A percentile compares a stretch with the other conserved stretches of the same genome.
Conservation (phyloP, 2,888 invertebrate species). For the Euplagia quadripunctaria region DNA sequence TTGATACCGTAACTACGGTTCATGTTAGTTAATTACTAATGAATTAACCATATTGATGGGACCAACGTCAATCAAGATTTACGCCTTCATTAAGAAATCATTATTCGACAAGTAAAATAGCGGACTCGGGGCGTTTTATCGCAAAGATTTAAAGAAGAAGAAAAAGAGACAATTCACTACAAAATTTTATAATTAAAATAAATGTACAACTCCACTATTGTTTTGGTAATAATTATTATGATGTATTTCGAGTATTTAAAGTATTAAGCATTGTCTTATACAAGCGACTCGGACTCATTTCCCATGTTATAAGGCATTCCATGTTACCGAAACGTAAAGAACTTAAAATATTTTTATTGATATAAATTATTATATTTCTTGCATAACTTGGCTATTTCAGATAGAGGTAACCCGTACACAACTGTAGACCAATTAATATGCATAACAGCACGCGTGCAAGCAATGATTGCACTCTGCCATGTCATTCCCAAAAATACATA, state of each 20-base stretch:
- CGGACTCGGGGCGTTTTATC: too few relatives aligned
- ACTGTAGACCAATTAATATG: not conserved
- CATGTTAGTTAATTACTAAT: too few relatives aligned
- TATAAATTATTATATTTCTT: conserved; percentile 26
- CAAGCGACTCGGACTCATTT: conserved; percentile 14
- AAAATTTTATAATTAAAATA: conserved; percentile 33
- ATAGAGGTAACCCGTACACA: conserved; percentile 19
- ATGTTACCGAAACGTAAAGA: conserved; percentile 29
- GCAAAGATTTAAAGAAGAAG: not conserved
- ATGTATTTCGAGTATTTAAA: conserved; percentile 21
- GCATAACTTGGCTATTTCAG: conserved; percentile 26
- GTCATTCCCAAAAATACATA: not conserved
- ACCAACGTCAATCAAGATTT: too few relatives aligned
- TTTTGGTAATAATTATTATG: conserved; percentile 16
- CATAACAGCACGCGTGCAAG: not conserved
- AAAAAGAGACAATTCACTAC: conserved; percentile 11
- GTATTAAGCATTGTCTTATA: conserved; percentile 22
- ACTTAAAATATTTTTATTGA: conserved; percentile 29
- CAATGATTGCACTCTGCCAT: not conserved
- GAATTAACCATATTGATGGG: too few relatives aligned
- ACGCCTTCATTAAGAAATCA: too few relatives aligned
- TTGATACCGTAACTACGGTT: too few relatives aligned
- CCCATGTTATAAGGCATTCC: conserved; percentile 29
- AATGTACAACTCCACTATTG: conserved; percentile 27
- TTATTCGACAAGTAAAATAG: too few relatives aligned